phyloP scores from a whole-genome alignment of 2,113 vertebrate species.

The Pipa parva region DNA sequence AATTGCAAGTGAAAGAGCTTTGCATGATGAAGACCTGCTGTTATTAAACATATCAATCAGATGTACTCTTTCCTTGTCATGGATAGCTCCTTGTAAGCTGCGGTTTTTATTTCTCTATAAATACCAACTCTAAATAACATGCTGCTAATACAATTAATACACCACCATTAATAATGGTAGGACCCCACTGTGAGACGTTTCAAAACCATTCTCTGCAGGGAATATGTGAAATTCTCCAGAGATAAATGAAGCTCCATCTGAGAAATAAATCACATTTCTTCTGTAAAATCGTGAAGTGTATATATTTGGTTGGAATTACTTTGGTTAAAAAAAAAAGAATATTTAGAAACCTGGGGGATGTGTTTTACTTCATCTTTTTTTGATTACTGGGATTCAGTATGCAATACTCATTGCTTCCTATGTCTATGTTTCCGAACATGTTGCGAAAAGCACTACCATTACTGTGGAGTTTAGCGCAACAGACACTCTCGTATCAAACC shows the following conservation, averaged over 20 bases:
- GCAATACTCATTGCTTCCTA: no score
- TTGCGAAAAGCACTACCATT: no score
- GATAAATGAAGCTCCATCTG: conserved; percentile 31
- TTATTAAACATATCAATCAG: conserved; percentile 41
- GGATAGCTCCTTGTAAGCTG: conserved; percentile 19
- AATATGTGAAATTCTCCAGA: conserved; percentile 36
- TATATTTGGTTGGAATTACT: conserved; percentile 15
- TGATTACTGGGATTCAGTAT: no score
- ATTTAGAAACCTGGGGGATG: neutral
- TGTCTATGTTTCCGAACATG: no score
- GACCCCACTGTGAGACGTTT: conserved; percentile 38
- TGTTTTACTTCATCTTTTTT: no score
- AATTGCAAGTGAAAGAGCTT: neutral
- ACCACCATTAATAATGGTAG: conserved; percentile 37
- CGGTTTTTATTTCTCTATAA: conserved; percentile 38
- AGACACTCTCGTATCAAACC: no score
- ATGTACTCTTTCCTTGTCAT: conserved; percentile 14
- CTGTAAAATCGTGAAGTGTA: neutral
- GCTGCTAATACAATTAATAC: conserved; percentile 40
- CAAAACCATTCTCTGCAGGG: conserved; percentile 31
- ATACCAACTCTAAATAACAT: conserved; percentile 39
- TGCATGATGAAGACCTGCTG: conserved; percentile 18
- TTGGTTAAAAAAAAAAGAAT: conserved; percentile 4
- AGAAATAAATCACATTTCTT: conserved; percentile 19
- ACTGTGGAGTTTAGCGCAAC: no score